phyloP scores from a whole-genome alignment of 1,140 invertebrate species.

The Reticulitermes speratus region DNA sequence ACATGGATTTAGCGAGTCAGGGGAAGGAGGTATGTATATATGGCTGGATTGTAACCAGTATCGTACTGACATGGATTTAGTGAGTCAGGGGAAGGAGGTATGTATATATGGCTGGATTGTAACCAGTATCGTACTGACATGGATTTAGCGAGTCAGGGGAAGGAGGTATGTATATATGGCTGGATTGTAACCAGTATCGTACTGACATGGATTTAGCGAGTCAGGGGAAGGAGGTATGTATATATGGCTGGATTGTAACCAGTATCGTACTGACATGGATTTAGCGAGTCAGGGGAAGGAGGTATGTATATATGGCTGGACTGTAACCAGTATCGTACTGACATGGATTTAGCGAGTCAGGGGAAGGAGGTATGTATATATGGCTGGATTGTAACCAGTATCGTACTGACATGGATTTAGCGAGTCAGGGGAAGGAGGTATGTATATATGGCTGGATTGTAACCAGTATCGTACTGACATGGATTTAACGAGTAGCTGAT shows the following conservation, averaged over 20 bases:
- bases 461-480: conserved; percentile 21
- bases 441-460: not conserved
- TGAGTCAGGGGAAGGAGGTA: conserved; percentile 69
- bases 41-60: conserved; percentile 43
- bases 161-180: conserved; percentile 53
- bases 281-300: conserved; percentile 71
- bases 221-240: conserved; percentile 64
- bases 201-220: conserved; percentile 80
- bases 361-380: conserved; percentile 60
- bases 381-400: not conserved
- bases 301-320: conserved; percentile 41
- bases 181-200: conserved; percentile 18
- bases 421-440: conserved; percentile 69
- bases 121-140: conserved; percentile 67
- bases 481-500: not conserved
- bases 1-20: conserved; percentile 80
- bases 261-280: conserved; percentile 71
- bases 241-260: not conserved
- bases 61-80: conserved; percentile 75
- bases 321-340: conserved; percentile 45
- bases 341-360: conserved; percentile 80
- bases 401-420: conserved; percentile 75
- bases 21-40: conserved; percentile 60
- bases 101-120: not conserved
- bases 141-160: conserved; percentile 73